These are phyloP conservation scores for Pangasius macronema DNA, from an alignment of 2,797 vertebrate genomes.

Conservation along the genomic window DNA sequence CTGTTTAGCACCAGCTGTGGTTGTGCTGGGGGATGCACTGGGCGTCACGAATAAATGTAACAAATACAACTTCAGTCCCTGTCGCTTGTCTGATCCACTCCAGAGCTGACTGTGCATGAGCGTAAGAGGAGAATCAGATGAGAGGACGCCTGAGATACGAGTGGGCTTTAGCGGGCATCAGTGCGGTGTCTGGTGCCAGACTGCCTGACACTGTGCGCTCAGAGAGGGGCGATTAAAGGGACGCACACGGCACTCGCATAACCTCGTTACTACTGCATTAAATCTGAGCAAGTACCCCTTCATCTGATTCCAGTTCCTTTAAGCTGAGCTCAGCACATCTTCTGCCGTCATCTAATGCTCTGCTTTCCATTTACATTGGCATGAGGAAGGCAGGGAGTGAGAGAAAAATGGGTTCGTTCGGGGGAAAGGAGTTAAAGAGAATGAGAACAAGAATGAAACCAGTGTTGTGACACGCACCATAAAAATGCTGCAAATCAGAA, in stretches of 20 bases:
- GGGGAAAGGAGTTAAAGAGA: background rate
- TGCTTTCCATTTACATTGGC: conserved; percentile 51
- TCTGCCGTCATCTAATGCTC: conserved; percentile 39
- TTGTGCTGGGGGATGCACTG: background rate
- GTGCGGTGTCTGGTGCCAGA: conserved; percentile 41
- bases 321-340: conserved; percentile 44
- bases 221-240: conserved; percentile 30
- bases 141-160: conserved; percentile 26
- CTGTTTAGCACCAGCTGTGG: background rate
- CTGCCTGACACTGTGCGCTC: conserved; percentile 21
- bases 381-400: conserved; percentile 12
- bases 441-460: background rate
- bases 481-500: conserved; percentile 23
- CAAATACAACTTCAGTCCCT: background rate
- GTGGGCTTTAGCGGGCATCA: conserved; percentile 38
- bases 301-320: conserved; percentile 34
- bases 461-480: conserved; percentile 12
- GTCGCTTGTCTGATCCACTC: background rate
- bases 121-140: background rate
- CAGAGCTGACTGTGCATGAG: conserved; percentile 9
- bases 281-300: conserved; percentile 9
- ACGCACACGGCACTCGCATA: conserved; percentile 20
- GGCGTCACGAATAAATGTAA: background rate
- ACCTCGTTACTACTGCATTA: conserved; percentile 32
- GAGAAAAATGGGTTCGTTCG: conserved; percentile 26